Percentiles rank a stretch among this genome's conserved stretches.
Conservation (phyloP, 1,140 invertebrate species). For the Condylostylus longicornis region DNA sequence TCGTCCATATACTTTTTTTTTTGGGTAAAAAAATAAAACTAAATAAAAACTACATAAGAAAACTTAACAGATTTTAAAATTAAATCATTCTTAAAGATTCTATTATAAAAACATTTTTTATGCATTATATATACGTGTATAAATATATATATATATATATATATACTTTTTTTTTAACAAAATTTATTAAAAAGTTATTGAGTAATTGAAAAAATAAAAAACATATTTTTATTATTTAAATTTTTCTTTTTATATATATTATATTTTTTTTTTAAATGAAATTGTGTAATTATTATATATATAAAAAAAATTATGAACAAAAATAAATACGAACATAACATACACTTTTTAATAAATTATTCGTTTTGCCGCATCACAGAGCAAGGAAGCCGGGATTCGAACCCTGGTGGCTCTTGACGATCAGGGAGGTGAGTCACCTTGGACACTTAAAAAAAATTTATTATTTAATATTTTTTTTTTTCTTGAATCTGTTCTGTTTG, state of each 20-base stretch:
- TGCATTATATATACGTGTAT: background rate
- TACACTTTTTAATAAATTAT: slow-evolving; percentile 29
- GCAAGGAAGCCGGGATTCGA: slow-evolving; percentile 98
- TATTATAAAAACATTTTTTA: background rate
- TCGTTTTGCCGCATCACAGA: slow-evolving; percentile 69
- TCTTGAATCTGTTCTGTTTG: too few species aligned
- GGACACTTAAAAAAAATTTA: slow-evolving; percentile 19
- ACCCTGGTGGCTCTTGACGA: slow-evolving; percentile 97
- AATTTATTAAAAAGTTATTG: background rate
- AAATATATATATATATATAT: too few species aligned
- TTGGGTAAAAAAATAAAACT: background rate
- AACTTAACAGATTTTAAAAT: background rate
- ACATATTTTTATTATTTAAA: background rate
- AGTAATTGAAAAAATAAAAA: background rate
- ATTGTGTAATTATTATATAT: background rate
- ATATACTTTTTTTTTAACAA: background rate
- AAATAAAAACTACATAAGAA: background rate
- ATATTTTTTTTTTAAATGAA: too few species aligned
- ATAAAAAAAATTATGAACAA: too few species aligned
- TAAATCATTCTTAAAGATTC: too few species aligned
- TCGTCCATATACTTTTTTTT: too few species aligned
- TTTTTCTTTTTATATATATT: too few species aligned
- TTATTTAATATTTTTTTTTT: too few species aligned
- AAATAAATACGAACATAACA: too few species aligned
- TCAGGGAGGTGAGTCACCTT: slow-evolving; percentile 88